These are phyloP conservation scores for Apis cerana DNA, from an alignment of 1,140 invertebrate species.

Conservation along the genomic window DNA sequence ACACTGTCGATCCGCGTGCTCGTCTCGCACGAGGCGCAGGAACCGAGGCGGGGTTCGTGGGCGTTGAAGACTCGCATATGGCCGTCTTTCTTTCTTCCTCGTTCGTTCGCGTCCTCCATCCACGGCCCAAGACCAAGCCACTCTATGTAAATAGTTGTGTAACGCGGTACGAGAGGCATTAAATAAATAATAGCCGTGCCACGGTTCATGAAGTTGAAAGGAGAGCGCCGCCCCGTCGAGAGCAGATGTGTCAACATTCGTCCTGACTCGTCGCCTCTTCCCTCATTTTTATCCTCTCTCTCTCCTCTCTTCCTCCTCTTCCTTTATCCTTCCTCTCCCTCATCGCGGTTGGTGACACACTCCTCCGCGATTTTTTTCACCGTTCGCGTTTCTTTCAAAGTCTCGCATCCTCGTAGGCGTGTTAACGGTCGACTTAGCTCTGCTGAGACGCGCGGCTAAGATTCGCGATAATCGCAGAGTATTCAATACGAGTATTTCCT, in stretches of 20 bases:
- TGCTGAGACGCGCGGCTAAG: too few species aligned
- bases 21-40: neutral
- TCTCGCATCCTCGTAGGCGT: too few species aligned
- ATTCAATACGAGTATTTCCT: too few species aligned
- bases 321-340: too few species aligned
- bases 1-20: neutral
- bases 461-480: too few species aligned
- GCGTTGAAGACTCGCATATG: slow-evolving; percentile 70
- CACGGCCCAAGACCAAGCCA: slow-evolving; percentile 58
- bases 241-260: slow-evolving; percentile 72
- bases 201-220: slow-evolving; percentile 70
- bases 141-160: slow-evolving; percentile 76
- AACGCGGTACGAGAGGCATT: slow-evolving; percentile 75
- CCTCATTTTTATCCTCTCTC: slow-evolving; percentile 33
- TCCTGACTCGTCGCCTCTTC: slow-evolving; percentile 48
- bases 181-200: slow-evolving; percentile 75
- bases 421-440: too few species aligned
- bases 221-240: slow-evolving; percentile 64
- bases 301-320: neutral
- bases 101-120: slow-evolving; percentile 47
- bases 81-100: slow-evolving; percentile 53
- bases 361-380: neutral
- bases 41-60: slow-evolving; percentile 42
- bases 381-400: neutral
- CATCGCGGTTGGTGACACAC: neutral